These are phyloP conservation scores for Bombus breviceps DNA, from an alignment of 1,140 invertebrate species.

Conservation along the genomic window DNA sequence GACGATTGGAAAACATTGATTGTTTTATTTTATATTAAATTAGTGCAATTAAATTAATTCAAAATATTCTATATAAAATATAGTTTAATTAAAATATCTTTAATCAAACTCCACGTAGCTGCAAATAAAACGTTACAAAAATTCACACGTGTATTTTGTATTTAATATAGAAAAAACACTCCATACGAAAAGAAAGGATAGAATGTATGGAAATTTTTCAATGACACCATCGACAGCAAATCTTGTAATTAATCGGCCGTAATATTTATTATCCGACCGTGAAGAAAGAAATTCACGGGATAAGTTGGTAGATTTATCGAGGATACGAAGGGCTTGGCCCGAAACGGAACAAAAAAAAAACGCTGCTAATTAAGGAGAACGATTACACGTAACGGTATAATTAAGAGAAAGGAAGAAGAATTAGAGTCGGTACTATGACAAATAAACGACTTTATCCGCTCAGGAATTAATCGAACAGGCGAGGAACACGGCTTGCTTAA, in stretches of 20 bases:
- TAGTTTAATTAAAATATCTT: neutral
- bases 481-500: constrained; percentile 30
- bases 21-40: neutral
- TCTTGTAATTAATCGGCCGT: constrained; percentile 48
- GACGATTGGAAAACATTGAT: neutral
- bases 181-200: neutral
- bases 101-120: neutral
- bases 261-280: constrained; percentile 42
- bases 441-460: constrained; percentile 50
- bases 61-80: neutral
- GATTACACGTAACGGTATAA: constrained; percentile 63
- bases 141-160: neutral
- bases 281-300: constrained; percentile 24
- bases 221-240: neutral
- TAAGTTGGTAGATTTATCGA: constrained; percentile 39
- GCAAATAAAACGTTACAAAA: too few relatives aligned
- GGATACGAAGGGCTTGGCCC: constrained; percentile 25
- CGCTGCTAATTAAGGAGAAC: constrained; percentile 54
- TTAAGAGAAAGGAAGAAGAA: constrained; percentile 53
- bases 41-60: neutral
- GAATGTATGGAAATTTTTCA: neutral
- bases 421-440: constrained; percentile 34
- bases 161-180: neutral
- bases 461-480: constrained; percentile 40
- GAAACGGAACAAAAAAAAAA: constrained; percentile 1